phyloP scores from a whole-genome alignment of 2,888 invertebrate species.

The Polyploca ridens region DNA sequence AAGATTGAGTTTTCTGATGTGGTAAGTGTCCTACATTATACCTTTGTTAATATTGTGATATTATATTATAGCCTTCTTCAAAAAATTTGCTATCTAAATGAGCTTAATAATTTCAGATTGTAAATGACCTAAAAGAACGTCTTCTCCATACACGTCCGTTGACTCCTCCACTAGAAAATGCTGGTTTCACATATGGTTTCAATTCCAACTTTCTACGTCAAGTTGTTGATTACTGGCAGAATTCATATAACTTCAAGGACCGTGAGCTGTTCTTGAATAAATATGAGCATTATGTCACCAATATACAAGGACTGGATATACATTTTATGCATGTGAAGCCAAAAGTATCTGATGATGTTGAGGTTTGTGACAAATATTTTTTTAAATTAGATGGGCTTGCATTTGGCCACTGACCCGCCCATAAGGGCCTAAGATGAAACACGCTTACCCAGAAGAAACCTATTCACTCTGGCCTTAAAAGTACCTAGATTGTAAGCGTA shows the following conservation, averaged over 20 bases:
- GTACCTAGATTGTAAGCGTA: no score
- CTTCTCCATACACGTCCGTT: conserved; percentile 77
- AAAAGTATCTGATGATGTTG: conserved; percentile 46
- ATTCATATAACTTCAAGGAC: conserved; percentile 87
- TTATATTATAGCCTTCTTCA: no score
- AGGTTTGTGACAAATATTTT: conserved; percentile 45
- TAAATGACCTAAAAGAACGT: conserved; percentile 82
- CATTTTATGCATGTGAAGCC: conserved; percentile 91
- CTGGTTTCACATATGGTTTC: conserved; percentile 92
- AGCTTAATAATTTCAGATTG: conserved; percentile 62
- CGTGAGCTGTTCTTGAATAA: conserved; percentile 89
- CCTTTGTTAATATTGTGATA: no score
- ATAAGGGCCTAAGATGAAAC: no score
- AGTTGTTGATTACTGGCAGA: conserved; percentile 91
- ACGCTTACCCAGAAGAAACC: no score
- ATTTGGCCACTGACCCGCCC: no score
- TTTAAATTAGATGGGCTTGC: not conserved
- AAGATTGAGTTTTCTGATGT: conserved; percentile 85
- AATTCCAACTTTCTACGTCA: conserved; percentile 87
- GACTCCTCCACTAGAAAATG: conserved; percentile 86
- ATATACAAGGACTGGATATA: conserved; percentile 89
- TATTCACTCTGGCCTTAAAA: no score
- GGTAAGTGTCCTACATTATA: conserved; percentile 64
- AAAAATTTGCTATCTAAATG: no score
- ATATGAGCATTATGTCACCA: conserved; percentile 90